Base-by-base conservation (phyloP, 2,888 invertebrate species). In the Anaspis maculata region DNA sequence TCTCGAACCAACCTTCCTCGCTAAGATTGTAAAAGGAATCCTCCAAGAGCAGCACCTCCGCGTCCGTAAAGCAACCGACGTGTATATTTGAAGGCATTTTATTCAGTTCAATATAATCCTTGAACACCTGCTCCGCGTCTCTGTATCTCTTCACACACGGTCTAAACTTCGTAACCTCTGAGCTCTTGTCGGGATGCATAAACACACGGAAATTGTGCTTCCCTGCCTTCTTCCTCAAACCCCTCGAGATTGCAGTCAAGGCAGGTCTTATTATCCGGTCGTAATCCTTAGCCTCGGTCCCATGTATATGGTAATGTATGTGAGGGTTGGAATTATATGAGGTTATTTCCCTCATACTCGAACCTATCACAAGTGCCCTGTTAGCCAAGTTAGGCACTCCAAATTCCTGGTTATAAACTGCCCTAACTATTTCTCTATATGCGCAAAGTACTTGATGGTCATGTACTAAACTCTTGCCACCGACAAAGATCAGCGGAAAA, bases 251-350 rank as follows among this genome's bases (percentile, higher is more conserved):
- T 9, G 5, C 19, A 6, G 19, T 6, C 6, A 30, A 12, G 7
- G 32, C 32, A 13, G 32, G 26, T 6, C 26, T 13, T 2, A 32
- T 11, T 9, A 32, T 15, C 27, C 32, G 15, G 26, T 32, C 32
- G 10, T 32, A 27, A 16, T 32, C 32, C 12, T 27, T 32, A 12
- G 27, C 27, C 7, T 32, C 32, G 6, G 12, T 15, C 2, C 32
- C 26, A 15, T 32, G 16, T 15, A 32, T 27, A 11, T 30, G 27
- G 12, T 32, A 32, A 27, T 32, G 32, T 7, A 32, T 32, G 11
- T 32, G 32, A 6, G 27, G 3, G 13, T 32, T 32, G 3, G 2
- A 5, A 16, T 27, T 27, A 12, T 32, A 32, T 11, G 14, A 27
- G 4, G 6, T 9, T 6, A 27, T 27, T 15, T 27, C 27, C 6